Evolutionary conservation across 2,888 invertebrate species (phyloP).

Genomic region (Spodoptera exigua): DNA sequence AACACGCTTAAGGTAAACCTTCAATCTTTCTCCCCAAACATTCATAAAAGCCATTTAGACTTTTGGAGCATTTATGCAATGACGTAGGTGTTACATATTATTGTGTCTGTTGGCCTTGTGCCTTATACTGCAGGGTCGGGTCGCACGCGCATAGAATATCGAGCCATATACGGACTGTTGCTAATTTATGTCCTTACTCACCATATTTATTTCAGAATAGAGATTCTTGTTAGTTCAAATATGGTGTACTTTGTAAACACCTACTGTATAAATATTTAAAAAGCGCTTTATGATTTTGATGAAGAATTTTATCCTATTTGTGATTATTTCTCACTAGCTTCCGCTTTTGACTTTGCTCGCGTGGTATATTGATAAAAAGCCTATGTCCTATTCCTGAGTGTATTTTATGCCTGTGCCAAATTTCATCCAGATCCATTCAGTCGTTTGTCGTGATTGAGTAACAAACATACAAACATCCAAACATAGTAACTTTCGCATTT

Average conservation of each 20-base stretch:
- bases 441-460: too few relatives aligned
- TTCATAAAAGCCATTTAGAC: background rate
- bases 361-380: too few relatives aligned
- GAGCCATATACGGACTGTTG: conserved; percentile 35
- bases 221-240: conserved; percentile 1
- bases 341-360: too few relatives aligned
- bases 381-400: too few relatives aligned
- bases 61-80: conserved; percentile 32
- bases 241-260: conserved; percentile 19
- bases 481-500: too few relatives aligned
- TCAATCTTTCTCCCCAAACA: background rate
- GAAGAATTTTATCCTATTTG: too few relatives aligned
- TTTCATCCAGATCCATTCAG: too few relatives aligned
- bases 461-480: too few relatives aligned
- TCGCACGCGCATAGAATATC: conserved; percentile 62
- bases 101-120: conserved; percentile 63
- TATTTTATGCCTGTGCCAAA: too few relatives aligned
- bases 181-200: conserved; percentile 37
- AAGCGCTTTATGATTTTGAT: too few relatives aligned
- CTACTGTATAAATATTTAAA: background rate
- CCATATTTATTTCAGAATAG: conserved; percentile 36
- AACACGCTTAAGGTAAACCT: too few relatives aligned
- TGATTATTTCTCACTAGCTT: too few relatives aligned
- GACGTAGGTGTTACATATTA: conserved; percentile 49
- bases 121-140: conserved; percentile 68